phyloP scores from a whole-genome alignment of 2,888 invertebrate genomes.

The Gortyna flavago region DNA sequence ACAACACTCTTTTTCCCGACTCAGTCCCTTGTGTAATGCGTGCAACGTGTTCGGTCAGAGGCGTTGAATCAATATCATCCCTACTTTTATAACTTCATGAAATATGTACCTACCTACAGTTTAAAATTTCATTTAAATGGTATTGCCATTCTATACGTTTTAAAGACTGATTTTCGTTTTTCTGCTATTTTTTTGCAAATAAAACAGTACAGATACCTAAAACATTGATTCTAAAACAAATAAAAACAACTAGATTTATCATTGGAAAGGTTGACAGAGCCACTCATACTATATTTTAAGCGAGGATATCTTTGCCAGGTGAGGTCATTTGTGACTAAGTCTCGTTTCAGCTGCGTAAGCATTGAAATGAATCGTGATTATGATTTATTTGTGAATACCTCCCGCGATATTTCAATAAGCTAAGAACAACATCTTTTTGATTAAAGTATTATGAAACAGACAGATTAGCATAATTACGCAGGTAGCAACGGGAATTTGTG shows the following conservation, averaged over 20 bases:
- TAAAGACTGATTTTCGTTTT: not conserved
- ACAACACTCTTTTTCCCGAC: slow-evolving; percentile 7
- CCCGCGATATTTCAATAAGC: slow-evolving; percentile 49
- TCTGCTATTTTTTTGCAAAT: not conserved
- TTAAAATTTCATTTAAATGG: not conserved
- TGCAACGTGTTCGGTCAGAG: slow-evolving; percentile 19
- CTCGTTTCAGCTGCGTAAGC: slow-evolving; percentile 35
- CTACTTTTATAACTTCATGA: not conserved
- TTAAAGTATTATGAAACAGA: slow-evolving; percentile 37
- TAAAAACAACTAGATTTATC: slow-evolving; percentile 34
- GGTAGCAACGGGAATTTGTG: slow-evolving; percentile 6
- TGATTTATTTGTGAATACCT: slow-evolving; percentile 44
- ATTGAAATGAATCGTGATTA: slow-evolving; percentile 50
- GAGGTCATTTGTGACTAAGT: slow-evolving; percentile 40
- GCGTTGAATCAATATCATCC: slow-evolving; percentile 42
- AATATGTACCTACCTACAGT: not conserved
- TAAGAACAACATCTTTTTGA: slow-evolving; percentile 32
- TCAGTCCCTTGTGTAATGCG: slow-evolving; percentile 19
- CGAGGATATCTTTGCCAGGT: slow-evolving; percentile 38
- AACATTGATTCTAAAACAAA: not conserved
- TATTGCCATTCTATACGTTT: not conserved
- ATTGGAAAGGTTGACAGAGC: slow-evolving; percentile 15
- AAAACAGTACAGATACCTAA: not conserved
- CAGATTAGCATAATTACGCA: slow-evolving; percentile 23
- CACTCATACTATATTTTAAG: slow-evolving; percentile 36